Base-by-base conservation (phyloP, 2,797 vertebrate genomes). In the Sphaeramia orbicularis region DNA sequence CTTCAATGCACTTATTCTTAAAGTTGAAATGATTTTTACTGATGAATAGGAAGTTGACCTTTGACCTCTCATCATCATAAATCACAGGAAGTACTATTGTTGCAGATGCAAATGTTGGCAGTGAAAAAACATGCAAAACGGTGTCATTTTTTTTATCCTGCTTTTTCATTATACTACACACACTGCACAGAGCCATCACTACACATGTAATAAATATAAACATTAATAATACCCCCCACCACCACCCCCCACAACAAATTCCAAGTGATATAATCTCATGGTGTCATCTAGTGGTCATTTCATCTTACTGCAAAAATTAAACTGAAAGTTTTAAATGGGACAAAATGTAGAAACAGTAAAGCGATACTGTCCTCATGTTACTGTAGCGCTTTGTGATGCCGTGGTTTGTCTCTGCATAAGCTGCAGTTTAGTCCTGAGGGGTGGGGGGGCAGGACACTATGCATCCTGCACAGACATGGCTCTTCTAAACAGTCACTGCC, bases 281-380 rank as follows among this genome's bases (percentile, higher is more conserved):
- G 96, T 98, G 96, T 96, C 97, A 97, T 96, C 97, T 98, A 98
- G 97, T 98, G 97, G 97, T 72, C 92, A 81, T 58, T 89, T 78
- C 88, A 86, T 89, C 89, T 90, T 94, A 98, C 94, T 97, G 92
- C 97, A 97, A 91, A 87, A 15, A n/a, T 16, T 1, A 7, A 0
- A 43, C 61, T 32, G 7, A 16, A 59, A 36, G 19, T 77, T 69
- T 41, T 10, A 58, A 58, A 59, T 35, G 41, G 52, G 11, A 0
- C 15, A 15, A 42, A 36, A 35, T 36, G 3, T 15, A 44, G 14
- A 7, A 21, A 13, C 27, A 4, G 2, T 3, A 36, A 13, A 50
- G 27, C 4, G 11, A n/a, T n/a, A 21, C 10, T 6, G 9, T 37
- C 16, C 0, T 7, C 44, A 15, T 35, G 4, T 16, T 7, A 2